A percentile compares a stretch with the other conserved stretches of the same genome.
phyloP scores from a whole-genome alignment of 2,888 invertebrate species.

The Macaria notata region DNA sequence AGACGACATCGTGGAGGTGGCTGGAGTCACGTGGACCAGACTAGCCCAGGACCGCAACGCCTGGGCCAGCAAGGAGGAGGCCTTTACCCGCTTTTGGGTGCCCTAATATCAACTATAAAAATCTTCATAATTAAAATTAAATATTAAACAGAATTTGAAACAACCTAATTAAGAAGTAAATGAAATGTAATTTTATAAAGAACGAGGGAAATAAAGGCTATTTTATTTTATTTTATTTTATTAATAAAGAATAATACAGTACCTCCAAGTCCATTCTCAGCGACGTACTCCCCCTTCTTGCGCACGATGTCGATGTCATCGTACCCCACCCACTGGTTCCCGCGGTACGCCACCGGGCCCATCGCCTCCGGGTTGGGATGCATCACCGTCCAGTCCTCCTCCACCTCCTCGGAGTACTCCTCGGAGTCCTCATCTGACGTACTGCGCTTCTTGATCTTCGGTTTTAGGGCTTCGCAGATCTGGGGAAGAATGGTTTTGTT shows the following conservation, averaged over 20 bases:
- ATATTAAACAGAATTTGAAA: no score
- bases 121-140: no score
- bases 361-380: constrained; percentile 91
- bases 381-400: constrained; percentile 87
- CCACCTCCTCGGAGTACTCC: constrained; percentile 78
- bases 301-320: constrained; percentile 93
- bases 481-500: constrained; percentile 46
- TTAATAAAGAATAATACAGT: constrained; percentile 19
- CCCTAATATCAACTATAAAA: no score
- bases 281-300: constrained; percentile 92
- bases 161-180: no score
- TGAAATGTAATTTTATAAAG: no score
- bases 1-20: no score
- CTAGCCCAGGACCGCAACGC: no score
- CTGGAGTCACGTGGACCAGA: no score
- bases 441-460: constrained; percentile 59
- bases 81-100: no score
- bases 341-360: constrained; percentile 93
- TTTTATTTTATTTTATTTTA: no score
- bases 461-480: constrained; percentile 91
- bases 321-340: constrained; percentile 96
- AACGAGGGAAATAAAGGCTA: no score
- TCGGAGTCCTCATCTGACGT: constrained; percentile 67
- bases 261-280: constrained; percentile 92
- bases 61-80: no score